These are phyloP conservation scores for Periparus ater DNA, from an alignment of 2,797 vertebrate genomes.

Conservation along the genomic window DNA sequence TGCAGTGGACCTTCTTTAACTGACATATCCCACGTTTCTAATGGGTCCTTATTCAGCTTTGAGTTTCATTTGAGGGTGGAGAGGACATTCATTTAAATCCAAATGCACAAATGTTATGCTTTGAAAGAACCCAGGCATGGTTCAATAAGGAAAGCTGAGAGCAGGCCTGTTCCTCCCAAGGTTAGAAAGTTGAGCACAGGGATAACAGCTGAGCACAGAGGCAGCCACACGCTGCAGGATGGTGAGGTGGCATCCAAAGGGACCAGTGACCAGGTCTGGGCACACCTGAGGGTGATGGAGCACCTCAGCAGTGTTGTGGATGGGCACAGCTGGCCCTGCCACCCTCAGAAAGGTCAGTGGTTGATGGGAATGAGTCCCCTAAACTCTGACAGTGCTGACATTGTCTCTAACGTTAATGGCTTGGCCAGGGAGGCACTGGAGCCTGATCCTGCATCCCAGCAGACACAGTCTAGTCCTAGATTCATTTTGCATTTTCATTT, in stretches of 20 bases:
- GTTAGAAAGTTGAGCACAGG: neutral
- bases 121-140: neutral
- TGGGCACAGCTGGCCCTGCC: neutral
- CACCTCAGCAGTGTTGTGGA: neutral
- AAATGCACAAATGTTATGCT: neutral
- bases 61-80: neutral
- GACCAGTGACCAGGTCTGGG: neutral
- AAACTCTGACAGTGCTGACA: neutral
- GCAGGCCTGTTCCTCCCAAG: neutral
- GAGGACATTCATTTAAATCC: neutral
- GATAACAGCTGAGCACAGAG: rapidly evolving
- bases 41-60: neutral
- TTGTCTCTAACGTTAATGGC: neutral
- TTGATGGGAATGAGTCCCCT: neutral
- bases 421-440: neutral
- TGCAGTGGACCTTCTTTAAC: neutral
- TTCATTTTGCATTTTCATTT: neutral
- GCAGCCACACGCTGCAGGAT: rapidly evolving
- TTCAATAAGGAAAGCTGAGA: neutral
- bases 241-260: neutral
- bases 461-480: neutral
- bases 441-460: neutral
- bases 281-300: neutral
- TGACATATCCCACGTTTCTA: neutral
- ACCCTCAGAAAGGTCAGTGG: neutral